These are phyloP conservation scores for Amphiprion percula DNA, from an alignment of 2,113 vertebrate genomes.

Conservation along the genomic window DNA sequence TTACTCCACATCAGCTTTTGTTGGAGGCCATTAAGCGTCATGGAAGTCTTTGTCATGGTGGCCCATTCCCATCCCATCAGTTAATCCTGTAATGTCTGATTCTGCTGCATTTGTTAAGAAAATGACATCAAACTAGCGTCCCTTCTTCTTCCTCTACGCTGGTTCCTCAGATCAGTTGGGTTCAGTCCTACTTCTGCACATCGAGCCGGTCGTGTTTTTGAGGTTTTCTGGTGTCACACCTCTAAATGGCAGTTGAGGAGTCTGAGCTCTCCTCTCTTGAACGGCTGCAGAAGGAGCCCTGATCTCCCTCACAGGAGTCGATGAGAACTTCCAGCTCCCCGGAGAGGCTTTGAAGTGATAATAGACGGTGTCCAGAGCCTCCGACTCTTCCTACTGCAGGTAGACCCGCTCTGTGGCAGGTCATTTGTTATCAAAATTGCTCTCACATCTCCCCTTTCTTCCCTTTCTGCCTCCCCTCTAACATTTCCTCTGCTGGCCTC, in stretches of 20 bases:
- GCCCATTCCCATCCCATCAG: no score
- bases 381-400: conserved; percentile 31
- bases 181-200: no score
- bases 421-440: conserved; percentile 75
- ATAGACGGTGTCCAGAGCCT: conserved; percentile 53
- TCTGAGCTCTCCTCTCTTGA: background rate
- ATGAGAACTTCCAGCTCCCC: conserved; percentile 56
- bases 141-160: no score
- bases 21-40: no score
- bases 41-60: no score
- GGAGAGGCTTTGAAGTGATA: conserved; percentile 73
- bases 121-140: no score
- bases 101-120: no score
- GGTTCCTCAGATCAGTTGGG: no score
- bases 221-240: background rate
- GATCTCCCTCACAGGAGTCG: conserved; percentile 35
- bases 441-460: conserved; percentile 52
- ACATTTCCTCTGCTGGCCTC: conserved; percentile 25
- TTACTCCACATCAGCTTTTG: no score
- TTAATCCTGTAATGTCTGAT: no score
- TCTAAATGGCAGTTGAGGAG: conserved; percentile 6
- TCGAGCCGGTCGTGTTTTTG: background rate
- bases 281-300: conserved; percentile 17
- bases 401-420: conserved; percentile 64
- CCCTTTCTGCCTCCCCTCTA: conserved; percentile 3